Evolutionary conservation across 2,888 invertebrate species (phyloP), one percentile per base, ranked within the genome.

Genomic region (Athalia cordata): DNA sequence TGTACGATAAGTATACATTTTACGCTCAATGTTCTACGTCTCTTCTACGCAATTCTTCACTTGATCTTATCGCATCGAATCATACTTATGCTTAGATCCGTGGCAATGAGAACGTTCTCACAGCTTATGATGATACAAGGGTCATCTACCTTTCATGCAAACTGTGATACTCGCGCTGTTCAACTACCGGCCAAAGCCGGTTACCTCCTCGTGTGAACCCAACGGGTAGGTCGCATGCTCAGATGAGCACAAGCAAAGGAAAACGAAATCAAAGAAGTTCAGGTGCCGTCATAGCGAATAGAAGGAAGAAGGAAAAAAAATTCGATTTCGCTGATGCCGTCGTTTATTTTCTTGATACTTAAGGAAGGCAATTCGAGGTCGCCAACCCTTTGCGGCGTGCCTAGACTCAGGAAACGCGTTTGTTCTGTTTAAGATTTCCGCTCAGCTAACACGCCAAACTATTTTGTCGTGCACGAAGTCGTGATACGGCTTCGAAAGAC

Each of bases 41-140:
- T 29, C 29, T 8, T 59, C 57, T 45, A n/a, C 6, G 29, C 5
- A 59, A 7, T 59, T 5, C 15, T 4, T n/a, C 7, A n/a, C 29
- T 52, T 43, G 75, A 62, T 75, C n/a, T 50, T 75, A 75, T 75
- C 75, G 52, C 43, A 57, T 49, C 52, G 62, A 64, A 75, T 62
- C 15, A 29, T 68, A 55, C 55, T 43, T 68, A 6, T 74, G 49
- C 50, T 3, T 59, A 72, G 57, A 62, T 50, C 62, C 62, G 64
- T 62, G 50, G 75, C 75, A 75, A 75, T 75, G 62, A 50, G 61
- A 75, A 75, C 75, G 43, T 75, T 75, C 75, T 64, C 75, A 75
- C 75, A 61, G 62, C 43, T 75, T 47, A 47, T 43, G 13, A 47
- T 45, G 72, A 15, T 29, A 29, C 47, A 8, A 64, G 64, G 61